Base-by-base conservation (phyloP, 2,113 vertebrate species). In the Crotophaga sulcirostris region DNA sequence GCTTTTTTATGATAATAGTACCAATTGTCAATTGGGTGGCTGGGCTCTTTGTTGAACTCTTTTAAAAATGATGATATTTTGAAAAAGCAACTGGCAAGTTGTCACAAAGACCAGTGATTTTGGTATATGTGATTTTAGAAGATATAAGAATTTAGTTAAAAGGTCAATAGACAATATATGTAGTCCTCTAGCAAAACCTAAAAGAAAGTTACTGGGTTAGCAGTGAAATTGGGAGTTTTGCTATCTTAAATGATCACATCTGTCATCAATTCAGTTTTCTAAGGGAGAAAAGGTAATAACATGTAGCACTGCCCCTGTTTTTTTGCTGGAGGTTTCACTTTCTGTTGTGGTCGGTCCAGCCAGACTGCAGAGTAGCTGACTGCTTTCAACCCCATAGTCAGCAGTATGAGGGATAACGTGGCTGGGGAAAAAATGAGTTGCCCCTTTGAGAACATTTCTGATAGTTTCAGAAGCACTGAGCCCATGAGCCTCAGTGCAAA, bases 361-460 rank as follows among this genome's bases (percentile, higher is more conserved):
- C 10, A 55, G 13, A 52, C 9, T 82, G 45, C 19, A 56, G 20
- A 77, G n/a, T 7, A 49, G n/a, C 13, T 62, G 10, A 34, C 29
- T 59, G 6, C 21, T 89, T 44, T 29, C 11, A 25, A 67, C 33
- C 2, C 6, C 12, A 2, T 34, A 21, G 60, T 64, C 72, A 55
- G 28, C 13, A 34, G 4, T 19, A 4, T 21, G 24, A 74, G 8
- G 9, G 14, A 63, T 20, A 25, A 18, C 0, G 0, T 44, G 5
- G 14, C 5, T 42, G 31, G 14, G 9, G 9, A 2, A 11, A 64
- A 78, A 72, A 33, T 4, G 1, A 2, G 6, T 44, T 72, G 6
- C 1, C 13, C 15, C 20, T 84, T 72, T 68, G 19, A 64, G 11
- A 87, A 38, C 64, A 36, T 23, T 84, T 79, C 13, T n/a, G 29